These are phyloP conservation scores for Mantis religiosa DNA, from an alignment of 2,888 invertebrate genomes.

Conservation along the genomic window DNA sequence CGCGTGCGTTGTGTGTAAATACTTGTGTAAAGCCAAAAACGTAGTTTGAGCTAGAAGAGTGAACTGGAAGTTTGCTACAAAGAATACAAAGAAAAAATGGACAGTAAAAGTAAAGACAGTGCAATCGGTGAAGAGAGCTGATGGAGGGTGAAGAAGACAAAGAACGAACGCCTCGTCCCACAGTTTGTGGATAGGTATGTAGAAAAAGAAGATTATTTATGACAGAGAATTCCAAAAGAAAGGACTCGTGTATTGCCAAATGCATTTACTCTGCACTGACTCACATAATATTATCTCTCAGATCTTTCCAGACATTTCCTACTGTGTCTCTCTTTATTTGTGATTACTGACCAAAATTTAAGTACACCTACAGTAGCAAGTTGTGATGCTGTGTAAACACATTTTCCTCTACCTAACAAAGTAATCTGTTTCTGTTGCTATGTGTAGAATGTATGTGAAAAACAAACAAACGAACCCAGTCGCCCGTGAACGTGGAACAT, in stretches of 20 bases:
- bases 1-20: not conserved
- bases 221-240: not conserved
- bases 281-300: constrained; percentile 4
- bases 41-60: constrained; percentile 2
- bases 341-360: constrained; percentile 18
- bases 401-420: constrained; percentile 3
- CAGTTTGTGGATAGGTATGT: constrained; percentile 19
- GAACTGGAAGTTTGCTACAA: not conserved
- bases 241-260: constrained; percentile 1
- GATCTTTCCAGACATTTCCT: constrained; percentile 15
- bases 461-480: not conserved
- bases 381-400: constrained; percentile 13
- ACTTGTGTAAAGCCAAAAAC: not conserved
- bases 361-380: constrained; percentile 18
- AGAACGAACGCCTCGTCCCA: not conserved
- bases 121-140: constrained; percentile 14
- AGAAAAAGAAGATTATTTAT: constrained; percentile 5
- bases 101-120: constrained; percentile 10
- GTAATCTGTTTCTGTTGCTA: not conserved
- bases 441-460: not conserved
- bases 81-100: not conserved
- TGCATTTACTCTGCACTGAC: constrained; percentile 18
- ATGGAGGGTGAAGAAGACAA: constrained; percentile 8
- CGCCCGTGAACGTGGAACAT: not conserved
- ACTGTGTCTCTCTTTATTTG: constrained; percentile 4